These are phyloP conservation scores for Struthio camelus DNA, from an alignment of 2,113 vertebrate species.

Conservation along the genomic window DNA sequence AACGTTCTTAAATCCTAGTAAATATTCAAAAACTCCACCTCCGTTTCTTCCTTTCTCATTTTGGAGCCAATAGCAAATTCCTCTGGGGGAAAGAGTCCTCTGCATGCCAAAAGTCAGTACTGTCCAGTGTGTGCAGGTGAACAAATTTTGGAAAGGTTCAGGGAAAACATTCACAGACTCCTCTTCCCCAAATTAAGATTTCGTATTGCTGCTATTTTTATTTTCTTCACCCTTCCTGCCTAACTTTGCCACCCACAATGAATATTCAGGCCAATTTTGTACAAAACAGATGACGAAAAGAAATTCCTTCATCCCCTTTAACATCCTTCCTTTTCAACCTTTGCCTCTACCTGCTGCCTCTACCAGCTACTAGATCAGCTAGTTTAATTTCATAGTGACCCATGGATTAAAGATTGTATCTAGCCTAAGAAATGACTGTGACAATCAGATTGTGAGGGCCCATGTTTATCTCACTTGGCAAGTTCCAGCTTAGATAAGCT, in stretches of 20 bases:
- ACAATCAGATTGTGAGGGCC: slow-evolving; percentile 38
- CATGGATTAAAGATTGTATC: slow-evolving; percentile 33
- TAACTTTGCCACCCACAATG: background rate
- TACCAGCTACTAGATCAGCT: background rate
- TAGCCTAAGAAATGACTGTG: slow-evolving; percentile 13
- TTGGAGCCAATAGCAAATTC: background rate
- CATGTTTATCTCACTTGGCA: slow-evolving; percentile 20
- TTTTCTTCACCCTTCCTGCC: background rate
- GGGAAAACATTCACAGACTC: background rate
- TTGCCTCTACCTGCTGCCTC: background rate
- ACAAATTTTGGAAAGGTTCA: background rate
- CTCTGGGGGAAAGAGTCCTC: background rate
- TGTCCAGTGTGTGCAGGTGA: background rate
- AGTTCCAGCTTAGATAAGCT: slow-evolving; percentile 35
- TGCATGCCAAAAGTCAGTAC: background rate
- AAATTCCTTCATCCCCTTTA: slow-evolving; percentile 9
- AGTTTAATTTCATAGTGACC: slow-evolving; percentile 51
- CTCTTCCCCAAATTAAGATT: background rate
- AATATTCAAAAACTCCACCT: background rate
- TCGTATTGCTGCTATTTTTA: rapidly evolving
- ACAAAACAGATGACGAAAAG: background rate
- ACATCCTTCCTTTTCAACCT: background rate
- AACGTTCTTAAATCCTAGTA: background rate
- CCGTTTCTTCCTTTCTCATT: background rate
- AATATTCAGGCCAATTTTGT: background rate